Base-by-base conservation (phyloP, 2,888 invertebrate species). In the Drosophila algonquin region DNA sequence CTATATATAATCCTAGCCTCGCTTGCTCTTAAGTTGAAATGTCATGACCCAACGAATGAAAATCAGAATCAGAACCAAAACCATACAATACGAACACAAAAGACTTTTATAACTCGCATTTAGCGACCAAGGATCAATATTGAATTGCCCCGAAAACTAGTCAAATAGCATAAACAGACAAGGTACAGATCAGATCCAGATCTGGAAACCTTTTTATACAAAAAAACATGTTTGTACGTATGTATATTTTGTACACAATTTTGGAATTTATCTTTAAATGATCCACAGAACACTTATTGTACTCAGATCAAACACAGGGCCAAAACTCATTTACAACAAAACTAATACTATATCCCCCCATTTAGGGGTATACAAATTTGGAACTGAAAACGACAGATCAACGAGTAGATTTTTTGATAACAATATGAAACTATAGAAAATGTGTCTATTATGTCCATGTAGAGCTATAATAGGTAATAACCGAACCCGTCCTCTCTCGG, bases 1-100 rank as follows among this genome's bases (percentile, higher is more conserved):
- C 24, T 46, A 18, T 58, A n/a, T 57, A 47, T 48, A 27, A 16
- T 56, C 21, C n/a, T 48, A 40, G 40, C 40, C 55, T 47, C 70
- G 72, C 72, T 80, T 75, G 78, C 72, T 71, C 27, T 54, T 70
- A 60, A 75, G 60, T 56, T 68, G 51, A 47, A 45, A 54, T 40
- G 44, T 56, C 52, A 52, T 55, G 50, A 55, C 73, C 74, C 74
- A 72, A 73, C 74, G 65, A 72, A 55, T 57, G 35, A 30, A 30
- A 30, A 30, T 30, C 30, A 8, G 30, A 35, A 14, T 1, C 35
- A 32, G 1, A 30, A 30, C 1, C 30, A 32, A 10, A 32, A 35
- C 1, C 35, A 14, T 14, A n/a, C 24, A 50, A 24, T n/a, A 27
- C n/a, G n/a, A 24, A 24, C n/a, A 27, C n/a, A 5, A 27, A 27